Percentiles rank a stretch among this genome's conserved stretches.
Conservation (phyloP, 2,113 vertebrate genomes). For the Gopherus flavomarginatus region DNA sequence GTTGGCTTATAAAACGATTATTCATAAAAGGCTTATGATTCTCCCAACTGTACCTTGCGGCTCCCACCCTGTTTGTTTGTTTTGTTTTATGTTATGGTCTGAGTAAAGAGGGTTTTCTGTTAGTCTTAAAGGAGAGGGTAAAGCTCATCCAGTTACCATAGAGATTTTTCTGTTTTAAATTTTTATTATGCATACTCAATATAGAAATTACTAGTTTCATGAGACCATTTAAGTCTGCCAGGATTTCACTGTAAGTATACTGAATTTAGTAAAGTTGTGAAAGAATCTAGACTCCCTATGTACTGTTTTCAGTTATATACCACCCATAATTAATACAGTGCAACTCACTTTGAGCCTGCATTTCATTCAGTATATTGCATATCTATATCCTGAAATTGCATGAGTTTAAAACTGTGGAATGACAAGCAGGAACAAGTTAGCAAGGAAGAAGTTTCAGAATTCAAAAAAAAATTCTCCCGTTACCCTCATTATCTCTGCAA, state of each 20-base stretch:
- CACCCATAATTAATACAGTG: background rate
- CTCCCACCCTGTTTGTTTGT: background rate
- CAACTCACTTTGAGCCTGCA: background rate
- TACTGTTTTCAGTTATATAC: background rate
- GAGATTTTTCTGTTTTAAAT: background rate
- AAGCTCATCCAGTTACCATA: background rate
- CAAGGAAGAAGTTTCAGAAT: background rate
- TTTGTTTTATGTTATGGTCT: background rate
- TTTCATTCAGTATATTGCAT: background rate
- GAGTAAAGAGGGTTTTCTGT: background rate
- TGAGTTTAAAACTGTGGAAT: background rate
- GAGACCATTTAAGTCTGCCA: background rate
- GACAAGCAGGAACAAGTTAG: background rate
- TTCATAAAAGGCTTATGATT: background rate
- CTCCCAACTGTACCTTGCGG: rapidly evolving
- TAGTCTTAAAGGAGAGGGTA: background rate
- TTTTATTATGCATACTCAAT: background rate
- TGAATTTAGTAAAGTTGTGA: background rate
- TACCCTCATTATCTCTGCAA: background rate
- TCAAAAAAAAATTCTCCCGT: background rate
- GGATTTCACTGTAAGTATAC: background rate
- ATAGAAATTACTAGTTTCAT: background rate
- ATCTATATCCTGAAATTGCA: background rate
- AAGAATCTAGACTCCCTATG: background rate
- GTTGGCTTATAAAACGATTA: background rate